phyloP scores from a whole-genome alignment of 1,140 invertebrate genomes.

The Lepidostoma basale region DNA sequence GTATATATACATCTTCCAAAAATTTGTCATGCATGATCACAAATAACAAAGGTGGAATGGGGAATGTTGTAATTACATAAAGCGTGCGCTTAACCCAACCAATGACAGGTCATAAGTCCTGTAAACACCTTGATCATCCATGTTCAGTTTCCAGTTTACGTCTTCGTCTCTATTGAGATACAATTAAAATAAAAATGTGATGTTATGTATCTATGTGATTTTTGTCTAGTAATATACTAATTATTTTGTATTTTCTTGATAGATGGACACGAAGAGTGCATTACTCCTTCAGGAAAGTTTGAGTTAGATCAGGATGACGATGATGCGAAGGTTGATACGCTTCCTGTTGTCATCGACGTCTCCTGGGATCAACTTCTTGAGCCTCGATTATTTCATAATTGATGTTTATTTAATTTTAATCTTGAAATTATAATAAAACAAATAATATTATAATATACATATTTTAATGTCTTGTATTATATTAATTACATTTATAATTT shows the following conservation, averaged over 20 bases:
- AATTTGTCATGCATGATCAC: no score
- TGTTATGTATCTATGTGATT: no score
- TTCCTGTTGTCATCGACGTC: slow-evolving; percentile 25
- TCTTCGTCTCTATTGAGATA: no score
- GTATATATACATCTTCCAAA: no score
- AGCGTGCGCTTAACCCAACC: no score
- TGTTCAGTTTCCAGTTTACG: no score
- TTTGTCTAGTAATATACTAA: not conserved
- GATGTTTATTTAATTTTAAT: not conserved
- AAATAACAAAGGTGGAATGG: no score
- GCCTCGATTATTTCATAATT: slow-evolving; percentile 30
- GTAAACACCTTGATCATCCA: no score
- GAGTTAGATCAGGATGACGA: slow-evolving; percentile 32
- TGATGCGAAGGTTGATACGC: not conserved
- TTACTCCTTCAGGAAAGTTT: slow-evolving; percentile 37
- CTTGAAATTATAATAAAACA: not conserved
- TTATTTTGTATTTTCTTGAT: slow-evolving; percentile 15
- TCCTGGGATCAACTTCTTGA: slow-evolving; percentile 36
- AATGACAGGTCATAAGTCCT: no score
- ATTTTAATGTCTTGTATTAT: not conserved
- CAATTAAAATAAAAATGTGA: no score
- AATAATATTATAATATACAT: not conserved
- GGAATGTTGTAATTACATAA: no score
- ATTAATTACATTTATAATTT: no score
- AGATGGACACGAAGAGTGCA: slow-evolving; percentile 40